These are phyloP conservation scores for Zaprionus lineosus DNA, from an alignment of 2,888 invertebrate genomes.

Conservation along the genomic window DNA sequence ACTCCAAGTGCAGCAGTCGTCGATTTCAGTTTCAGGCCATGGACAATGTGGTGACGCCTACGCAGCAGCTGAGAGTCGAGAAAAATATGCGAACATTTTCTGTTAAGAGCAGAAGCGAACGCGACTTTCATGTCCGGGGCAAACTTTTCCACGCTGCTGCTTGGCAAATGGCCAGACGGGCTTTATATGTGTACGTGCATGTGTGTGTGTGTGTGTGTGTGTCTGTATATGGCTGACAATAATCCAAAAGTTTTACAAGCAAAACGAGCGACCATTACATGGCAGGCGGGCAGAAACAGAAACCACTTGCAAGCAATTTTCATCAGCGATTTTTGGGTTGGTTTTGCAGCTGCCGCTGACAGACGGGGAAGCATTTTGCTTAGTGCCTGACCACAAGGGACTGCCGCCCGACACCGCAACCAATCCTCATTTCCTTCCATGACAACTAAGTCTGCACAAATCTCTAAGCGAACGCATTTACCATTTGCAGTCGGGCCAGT, in stretches of 20 bases:
- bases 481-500: slow-evolving; percentile 42
- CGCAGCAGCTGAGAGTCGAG: slow-evolving; percentile 36
- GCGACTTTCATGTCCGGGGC: slow-evolving; percentile 47
- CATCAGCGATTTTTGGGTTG: slow-evolving; percentile 66
- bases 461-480: slow-evolving; percentile 49
- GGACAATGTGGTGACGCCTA: slow-evolving; percentile 69
- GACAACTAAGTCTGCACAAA: slow-evolving; percentile 51
- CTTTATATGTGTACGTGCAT: slow-evolving; percentile 22
- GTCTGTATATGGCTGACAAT: slow-evolving; percentile 61
- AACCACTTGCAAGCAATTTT: slow-evolving; percentile 76
- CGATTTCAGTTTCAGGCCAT: slow-evolving; percentile 60
- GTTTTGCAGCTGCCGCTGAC: slow-evolving; percentile 57
- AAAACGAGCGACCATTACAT: slow-evolving; percentile 73
- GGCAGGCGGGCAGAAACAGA: slow-evolving; percentile 69
- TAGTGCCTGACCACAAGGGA: slow-evolving; percentile 59
- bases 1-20: slow-evolving; percentile 44
- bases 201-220: slow-evolving; percentile 12
- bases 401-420: not conserved
- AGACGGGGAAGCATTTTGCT: slow-evolving; percentile 62
- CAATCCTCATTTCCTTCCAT: slow-evolving; percentile 2
- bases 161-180: slow-evolving; percentile 69
- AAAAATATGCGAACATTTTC: slow-evolving; percentile 75
- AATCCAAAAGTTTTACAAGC: slow-evolving; percentile 78
- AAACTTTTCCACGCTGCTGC: slow-evolving; percentile 47
- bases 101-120: slow-evolving; percentile 60